A percentile compares a stretch with the other conserved stretches of the same genome.
phyloP scores from a whole-genome alignment of 2,113 vertebrate genomes.

The Poecile atricapillus region DNA sequence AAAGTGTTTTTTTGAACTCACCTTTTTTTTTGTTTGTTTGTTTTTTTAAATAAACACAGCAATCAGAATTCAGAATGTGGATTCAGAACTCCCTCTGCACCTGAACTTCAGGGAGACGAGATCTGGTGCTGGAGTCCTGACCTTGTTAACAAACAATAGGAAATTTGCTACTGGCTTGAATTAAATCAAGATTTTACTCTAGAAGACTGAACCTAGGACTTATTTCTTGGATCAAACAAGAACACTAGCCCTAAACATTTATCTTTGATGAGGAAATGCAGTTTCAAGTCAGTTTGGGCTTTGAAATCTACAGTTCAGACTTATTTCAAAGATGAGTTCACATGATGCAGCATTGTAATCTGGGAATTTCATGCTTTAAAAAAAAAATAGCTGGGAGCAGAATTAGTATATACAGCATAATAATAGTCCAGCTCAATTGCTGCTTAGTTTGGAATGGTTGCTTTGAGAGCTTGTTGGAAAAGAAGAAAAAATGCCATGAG shows the following conservation, averaged over 20 bases:
- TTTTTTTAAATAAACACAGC: not conserved
- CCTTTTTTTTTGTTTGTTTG: not conserved
- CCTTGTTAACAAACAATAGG: conserved; percentile 39
- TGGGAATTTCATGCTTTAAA: conserved; percentile 31
- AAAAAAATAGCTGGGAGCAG: conserved; percentile 43
- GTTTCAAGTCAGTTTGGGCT: conserved; percentile 27
- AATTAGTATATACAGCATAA: conserved; percentile 59
- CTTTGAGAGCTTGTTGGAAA: conserved; percentile 54
- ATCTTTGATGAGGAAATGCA: conserved; percentile 48
- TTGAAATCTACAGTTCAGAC: conserved; percentile 17
- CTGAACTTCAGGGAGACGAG: conserved; percentile 17
- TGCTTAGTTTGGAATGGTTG: conserved; percentile 56
- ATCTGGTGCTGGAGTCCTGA: not conserved
- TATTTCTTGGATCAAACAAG: conserved; percentile 50
- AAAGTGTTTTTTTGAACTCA: not conserved
- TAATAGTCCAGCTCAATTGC: conserved; percentile 35
- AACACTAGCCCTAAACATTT: conserved; percentile 41
- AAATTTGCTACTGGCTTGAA: conserved; percentile 55
- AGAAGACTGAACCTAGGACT: not conserved
- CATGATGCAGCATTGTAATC: conserved; percentile 32
- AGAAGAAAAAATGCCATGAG: not conserved
- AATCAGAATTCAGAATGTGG: not conserved
- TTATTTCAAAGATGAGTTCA: conserved; percentile 49
- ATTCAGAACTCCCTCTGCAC: conserved; percentile 12
- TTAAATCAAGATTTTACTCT: conserved; percentile 32